Percentiles rank a stretch among this genome's conserved stretches.
phyloP scores from a whole-genome alignment of 2,797 vertebrate species.

The Eleutherodactylus coqui region DNA sequence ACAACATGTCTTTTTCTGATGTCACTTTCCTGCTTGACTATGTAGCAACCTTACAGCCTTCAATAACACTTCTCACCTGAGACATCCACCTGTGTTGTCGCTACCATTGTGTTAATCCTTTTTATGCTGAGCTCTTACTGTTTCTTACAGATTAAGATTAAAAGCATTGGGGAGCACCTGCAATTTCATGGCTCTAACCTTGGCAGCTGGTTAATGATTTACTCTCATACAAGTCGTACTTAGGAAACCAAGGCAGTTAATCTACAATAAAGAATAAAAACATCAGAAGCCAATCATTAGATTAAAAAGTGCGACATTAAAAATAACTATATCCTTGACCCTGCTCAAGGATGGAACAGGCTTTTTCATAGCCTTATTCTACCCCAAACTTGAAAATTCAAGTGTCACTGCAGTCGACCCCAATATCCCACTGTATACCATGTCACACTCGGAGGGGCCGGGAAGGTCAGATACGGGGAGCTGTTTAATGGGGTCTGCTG shows the following conservation, averaged over 20 bases:
- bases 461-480: too few relatives aligned
- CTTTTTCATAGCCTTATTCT: background rate
- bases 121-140: background rate
- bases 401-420: background rate
- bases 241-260: constrained; percentile 40
- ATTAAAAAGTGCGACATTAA: background rate
- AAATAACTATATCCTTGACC: constrained; percentile 6
- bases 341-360: constrained; percentile 2
- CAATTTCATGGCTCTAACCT: constrained; percentile 60
- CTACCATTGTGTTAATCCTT: background rate
- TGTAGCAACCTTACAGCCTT: too few relatives aligned
- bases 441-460: too few relatives aligned
- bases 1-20: too few relatives aligned
- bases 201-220: constrained; percentile 18
- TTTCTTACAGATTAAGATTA: constrained; percentile 38
- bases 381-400: background rate
- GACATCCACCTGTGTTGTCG: background rate
- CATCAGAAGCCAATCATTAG: constrained; percentile 14
- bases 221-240: constrained; percentile 9
- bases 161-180: constrained; percentile 44
- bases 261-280: constrained; percentile 26
- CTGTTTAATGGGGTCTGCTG: too few relatives aligned
- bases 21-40: too few relatives aligned
- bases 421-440: background rate
- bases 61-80: background rate